These are phyloP conservation scores for Rhopalosiphum maidis DNA, from an alignment of 1,140 invertebrate genomes.

Conservation along the genomic window DNA sequence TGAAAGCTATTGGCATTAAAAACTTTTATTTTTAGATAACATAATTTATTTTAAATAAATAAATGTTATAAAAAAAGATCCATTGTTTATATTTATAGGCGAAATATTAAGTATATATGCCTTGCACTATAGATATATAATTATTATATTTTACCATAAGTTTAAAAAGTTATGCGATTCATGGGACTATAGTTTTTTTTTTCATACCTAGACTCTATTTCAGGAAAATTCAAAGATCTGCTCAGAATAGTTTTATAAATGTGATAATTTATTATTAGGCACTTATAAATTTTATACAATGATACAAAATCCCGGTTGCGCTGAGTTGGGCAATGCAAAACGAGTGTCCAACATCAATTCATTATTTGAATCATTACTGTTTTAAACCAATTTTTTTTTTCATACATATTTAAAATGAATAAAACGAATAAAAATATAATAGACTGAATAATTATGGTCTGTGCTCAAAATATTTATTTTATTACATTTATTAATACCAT, in stretches of 20 bases:
- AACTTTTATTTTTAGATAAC: background rate
- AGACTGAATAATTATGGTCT: background rate
- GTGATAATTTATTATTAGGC: background rate
- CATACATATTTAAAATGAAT: background rate
- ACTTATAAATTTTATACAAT: background rate
- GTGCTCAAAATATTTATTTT: background rate
- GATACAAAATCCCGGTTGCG: background rate
- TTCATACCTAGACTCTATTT: background rate
- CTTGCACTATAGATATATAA: background rate
- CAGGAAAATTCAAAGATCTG: background rate
- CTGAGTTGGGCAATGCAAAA: background rate
- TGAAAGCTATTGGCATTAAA: background rate
- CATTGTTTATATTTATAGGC: background rate
- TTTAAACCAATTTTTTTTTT: background rate
- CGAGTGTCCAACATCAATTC: background rate
- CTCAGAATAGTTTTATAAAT: background rate
- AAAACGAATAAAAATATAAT: background rate
- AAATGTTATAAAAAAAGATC: too few species aligned
- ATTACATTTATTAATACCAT: background rate
- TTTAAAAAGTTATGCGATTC: background rate
- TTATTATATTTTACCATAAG: background rate
- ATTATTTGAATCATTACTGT: background rate
- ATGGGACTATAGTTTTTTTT: background rate
- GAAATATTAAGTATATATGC: background rate
- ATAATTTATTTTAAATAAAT: too few species aligned